Percentiles rank a stretch among this genome's conserved stretches.
phyloP scores from a whole-genome alignment of 2,113 vertebrate species.

The Psilopogon haemacephalus region DNA sequence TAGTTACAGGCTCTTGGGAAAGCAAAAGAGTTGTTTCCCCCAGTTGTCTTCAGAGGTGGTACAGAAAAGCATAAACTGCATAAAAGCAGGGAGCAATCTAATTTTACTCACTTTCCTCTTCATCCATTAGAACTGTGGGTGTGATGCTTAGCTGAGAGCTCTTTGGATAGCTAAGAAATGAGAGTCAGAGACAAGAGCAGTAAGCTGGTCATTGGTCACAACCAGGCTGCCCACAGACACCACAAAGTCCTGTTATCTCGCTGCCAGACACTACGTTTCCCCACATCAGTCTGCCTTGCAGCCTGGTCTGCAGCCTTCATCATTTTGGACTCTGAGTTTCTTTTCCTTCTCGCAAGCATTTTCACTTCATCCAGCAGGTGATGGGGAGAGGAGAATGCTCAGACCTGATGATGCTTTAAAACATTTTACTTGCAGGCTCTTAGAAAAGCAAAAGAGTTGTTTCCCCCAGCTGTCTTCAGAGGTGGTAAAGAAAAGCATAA shows the following conservation, averaged over 20 bases:
- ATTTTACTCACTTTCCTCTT: neutral
- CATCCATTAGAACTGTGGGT: no score
- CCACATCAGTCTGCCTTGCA: conserved; percentile 53
- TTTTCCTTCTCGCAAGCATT: conserved; percentile 24
- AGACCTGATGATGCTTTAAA: neutral
- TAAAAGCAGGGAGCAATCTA: neutral
- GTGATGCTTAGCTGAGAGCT: conserved; percentile 1
- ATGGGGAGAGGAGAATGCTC: neutral
- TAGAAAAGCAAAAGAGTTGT: neutral
- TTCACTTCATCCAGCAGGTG: neutral
- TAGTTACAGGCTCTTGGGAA: neutral
- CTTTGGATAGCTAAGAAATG: conserved; percentile 45
- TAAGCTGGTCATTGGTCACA: conserved; percentile 72
- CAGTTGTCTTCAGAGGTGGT: neutral
- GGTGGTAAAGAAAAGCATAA: neutral
- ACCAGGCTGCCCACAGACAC: conserved; percentile 58
- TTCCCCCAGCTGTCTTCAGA: neutral
- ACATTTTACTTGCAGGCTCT: neutral
- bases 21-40: neutral
- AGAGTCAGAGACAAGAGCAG: conserved; percentile 60
- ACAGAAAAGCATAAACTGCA: neutral
- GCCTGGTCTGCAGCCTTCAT: conserved; percentile 13
- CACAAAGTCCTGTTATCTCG: conserved; percentile 51
- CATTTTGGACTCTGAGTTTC: neutral
- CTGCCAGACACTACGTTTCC: conserved; percentile 65